Evolutionary conservation across 2,888 invertebrate genomes (phyloP), one percentile per base, ranked within the genome.

Genomic region (Teleogryllus oceanicus): DNA sequence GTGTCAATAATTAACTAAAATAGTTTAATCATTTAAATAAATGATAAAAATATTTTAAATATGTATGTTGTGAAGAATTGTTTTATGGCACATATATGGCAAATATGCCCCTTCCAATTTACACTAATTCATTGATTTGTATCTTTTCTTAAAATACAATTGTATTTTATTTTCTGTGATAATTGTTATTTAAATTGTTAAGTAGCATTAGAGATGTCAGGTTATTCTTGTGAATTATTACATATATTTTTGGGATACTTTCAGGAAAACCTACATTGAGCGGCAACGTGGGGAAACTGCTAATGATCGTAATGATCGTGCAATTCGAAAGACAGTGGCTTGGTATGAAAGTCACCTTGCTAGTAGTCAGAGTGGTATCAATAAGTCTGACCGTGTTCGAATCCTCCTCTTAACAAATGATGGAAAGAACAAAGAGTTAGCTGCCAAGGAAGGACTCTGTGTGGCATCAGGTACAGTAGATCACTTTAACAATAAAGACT

Each of bases 271-370:
- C 0, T 98, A 95, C 86, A 89, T 96, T 1, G 94, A 94, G 85
- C 90, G 96, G 79, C 88, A 92, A 80, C 92, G 94, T 11, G 93
- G 93, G 12, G 98, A 98, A 87, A 91, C 92, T 24, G 88, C 91
- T 76, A 98, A 98, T 88, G 97, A 98, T 86, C 91, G 97, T 82
- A 97, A 98, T 89, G 96, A 97, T 86, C 89, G 97, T 84, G 96
- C 97, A 12, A 97, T 98, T 83, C 90, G 97, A 77, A 88, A 90
- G 83, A 94, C 96, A 1, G 90, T 93, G 0, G 88, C 89, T 21
- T 98, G 97, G 97, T 98, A 97, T 84, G 91, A 92, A 81, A 85
- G 89, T 1, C 98, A 98, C 87, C 86, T 95, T 80, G 85, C 86
- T 50, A 85, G 87, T 49, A 86, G 85, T 79, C 85, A 85, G 18